phyloP scores from a whole-genome alignment of 2,113 vertebrate genomes.

The Hippotragus niger region DNA sequence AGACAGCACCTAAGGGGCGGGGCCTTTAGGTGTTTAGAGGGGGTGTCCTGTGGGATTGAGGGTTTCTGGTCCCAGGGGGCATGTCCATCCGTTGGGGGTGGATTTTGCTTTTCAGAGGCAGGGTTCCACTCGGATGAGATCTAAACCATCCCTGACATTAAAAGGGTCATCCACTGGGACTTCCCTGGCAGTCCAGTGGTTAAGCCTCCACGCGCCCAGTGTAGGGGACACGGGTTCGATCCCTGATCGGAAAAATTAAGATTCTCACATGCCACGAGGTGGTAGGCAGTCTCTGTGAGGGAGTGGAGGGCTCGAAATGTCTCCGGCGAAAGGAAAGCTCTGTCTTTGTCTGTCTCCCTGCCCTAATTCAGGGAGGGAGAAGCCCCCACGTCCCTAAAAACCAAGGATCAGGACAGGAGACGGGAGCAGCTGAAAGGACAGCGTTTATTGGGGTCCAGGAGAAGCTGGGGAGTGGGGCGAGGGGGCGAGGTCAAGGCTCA shows the following conservation, averaged over 20 bases:
- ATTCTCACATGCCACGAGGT: neutral
- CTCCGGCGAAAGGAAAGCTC: neutral
- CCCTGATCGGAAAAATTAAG: neutral
- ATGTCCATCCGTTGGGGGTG: neutral
- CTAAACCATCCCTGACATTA: neutral
- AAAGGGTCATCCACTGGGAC: neutral
- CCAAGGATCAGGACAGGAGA: neutral
- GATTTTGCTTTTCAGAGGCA: neutral
- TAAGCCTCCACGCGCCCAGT: neutral
- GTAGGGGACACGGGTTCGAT: neutral
- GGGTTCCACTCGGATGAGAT: neutral
- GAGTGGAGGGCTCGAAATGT: neutral
- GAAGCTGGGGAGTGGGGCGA: neutral
- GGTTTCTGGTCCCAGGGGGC: neutral
- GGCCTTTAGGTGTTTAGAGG: neutral
- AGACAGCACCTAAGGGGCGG: neutral
- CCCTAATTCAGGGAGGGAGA: neutral
- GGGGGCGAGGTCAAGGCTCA: constrained; percentile 2
- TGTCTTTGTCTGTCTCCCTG: neutral
- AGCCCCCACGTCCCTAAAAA: neutral
- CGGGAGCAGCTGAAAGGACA: neutral
- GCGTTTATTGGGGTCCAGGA: constrained; percentile 70
- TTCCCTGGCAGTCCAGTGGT: neutral
- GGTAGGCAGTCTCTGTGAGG: neutral
- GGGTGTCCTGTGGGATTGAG: neutral